Evolutionary conservation across 2,797 vertebrate genomes (phyloP), one percentile per base, ranked within the genome.

Genomic region (Thaleichthys pacificus): DNA sequence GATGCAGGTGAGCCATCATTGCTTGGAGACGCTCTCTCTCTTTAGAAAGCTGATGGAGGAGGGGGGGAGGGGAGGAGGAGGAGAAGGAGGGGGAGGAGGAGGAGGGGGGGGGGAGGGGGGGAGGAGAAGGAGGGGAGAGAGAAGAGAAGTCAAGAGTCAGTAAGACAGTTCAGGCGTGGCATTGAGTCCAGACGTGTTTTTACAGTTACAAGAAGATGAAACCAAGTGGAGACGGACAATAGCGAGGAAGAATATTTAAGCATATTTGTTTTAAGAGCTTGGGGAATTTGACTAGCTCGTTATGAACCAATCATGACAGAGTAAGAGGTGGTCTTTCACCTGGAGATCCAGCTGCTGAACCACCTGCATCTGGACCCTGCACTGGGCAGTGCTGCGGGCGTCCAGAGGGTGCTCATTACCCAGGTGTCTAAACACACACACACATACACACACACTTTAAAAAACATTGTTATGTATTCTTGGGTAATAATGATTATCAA

Each of bases 1-100:
- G 96, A 89, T 96, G 97, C 91, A 99, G 96, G 95, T 99, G 97
- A 94, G 96, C 93, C 96, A 96, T 97, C 98, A 99, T 99, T 71
- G 96, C 97, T 89, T 94, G 95, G 91, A 99, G 96, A 91, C 96
- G 95, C 81, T 97, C 94, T 0, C 93, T 94, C 93, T 99, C 98
- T 93, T 97, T 98, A 93, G 94, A 94, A 93, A 99, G 96, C 97
- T 99, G 96, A 93, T 91, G 89, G 90, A 87, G 66, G 70, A 64
- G 68, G 58, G 61, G 65, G 14, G 38, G n/a, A 24, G 24, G 32
- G 9, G 57, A 35, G 24, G 35, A 9, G 32, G 17, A 9, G 26
- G 51, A 11, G 24, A 60, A 68, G 38, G 14, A 24, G 12, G 22
- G 21, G 21, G 19, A 28, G 38, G 4, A 14, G 8, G 32, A 21